These are phyloP conservation scores for Amphiduros pacificus DNA, from an alignment of 2,888 invertebrate species.

Conservation along the genomic window DNA sequence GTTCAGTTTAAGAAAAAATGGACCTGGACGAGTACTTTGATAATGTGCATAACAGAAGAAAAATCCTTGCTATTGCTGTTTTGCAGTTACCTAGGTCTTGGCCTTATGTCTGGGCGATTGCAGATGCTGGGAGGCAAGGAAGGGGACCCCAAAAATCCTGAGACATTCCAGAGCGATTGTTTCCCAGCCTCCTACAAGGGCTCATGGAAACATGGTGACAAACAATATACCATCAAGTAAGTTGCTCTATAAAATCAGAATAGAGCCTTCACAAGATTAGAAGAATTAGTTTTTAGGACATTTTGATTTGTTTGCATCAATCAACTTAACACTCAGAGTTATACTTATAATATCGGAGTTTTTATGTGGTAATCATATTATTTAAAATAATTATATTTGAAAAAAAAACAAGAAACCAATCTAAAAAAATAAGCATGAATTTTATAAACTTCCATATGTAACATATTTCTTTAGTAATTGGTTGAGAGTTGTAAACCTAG, in stretches of 20 bases:
- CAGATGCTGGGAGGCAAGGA: slow-evolving; percentile 34
- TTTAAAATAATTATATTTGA: no score
- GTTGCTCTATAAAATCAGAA: no score
- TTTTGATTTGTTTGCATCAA: not conserved
- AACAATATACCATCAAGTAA: slow-evolving; percentile 64
- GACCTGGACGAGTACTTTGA: no score
- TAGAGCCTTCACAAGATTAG: slow-evolving; percentile 68
- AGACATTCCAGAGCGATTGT: slow-evolving; percentile 69
- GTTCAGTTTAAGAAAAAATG: not conserved
- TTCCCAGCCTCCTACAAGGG: slow-evolving; percentile 77
- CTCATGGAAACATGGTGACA: slow-evolving; percentile 76
- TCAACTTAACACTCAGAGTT: no score
- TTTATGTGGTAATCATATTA: no score
- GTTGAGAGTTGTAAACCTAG: no score
- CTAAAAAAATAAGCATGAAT: no score
- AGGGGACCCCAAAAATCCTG: slow-evolving; percentile 1
- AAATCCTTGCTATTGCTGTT: slow-evolving; percentile 31
- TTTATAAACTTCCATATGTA: no score
- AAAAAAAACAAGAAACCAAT: no score
- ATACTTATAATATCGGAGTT: no score
- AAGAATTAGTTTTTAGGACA: slow-evolving; percentile 5
- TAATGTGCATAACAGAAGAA: no score
- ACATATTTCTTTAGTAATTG: no score
- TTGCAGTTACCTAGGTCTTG: slow-evolving; percentile 85
- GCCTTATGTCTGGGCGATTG: slow-evolving; percentile 83